Conservation (phyloP, 2,113 vertebrate genomes). For the Brienomyrus longianalis region DNA sequence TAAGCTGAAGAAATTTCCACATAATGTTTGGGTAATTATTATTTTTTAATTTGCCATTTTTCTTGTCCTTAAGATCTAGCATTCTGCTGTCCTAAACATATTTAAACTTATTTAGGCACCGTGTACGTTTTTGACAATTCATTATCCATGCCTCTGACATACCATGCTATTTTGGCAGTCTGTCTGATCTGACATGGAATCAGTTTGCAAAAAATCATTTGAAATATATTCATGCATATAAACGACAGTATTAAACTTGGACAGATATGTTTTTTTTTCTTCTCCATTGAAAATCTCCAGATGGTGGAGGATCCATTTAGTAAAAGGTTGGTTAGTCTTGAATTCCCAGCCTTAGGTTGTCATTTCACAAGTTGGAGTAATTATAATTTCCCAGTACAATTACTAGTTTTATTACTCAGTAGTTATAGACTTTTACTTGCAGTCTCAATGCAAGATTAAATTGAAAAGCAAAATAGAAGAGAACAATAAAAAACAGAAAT, state of each 20-base stretch:
- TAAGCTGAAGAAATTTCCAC: background rate
- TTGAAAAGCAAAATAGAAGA: background rate
- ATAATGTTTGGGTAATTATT: background rate
- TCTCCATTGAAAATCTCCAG: background rate
- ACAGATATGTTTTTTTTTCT: background rate
- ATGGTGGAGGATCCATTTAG: conserved; percentile 15
- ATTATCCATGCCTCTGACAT: background rate
- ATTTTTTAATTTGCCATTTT: background rate
- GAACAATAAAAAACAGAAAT: background rate
- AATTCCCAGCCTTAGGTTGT: conserved; percentile 18
- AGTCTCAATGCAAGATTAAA: conserved; percentile 23
- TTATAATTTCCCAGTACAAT: conserved; percentile 19
- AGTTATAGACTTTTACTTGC: background rate
- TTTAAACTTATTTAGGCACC: background rate
- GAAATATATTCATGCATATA: background rate
- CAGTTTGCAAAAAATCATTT: background rate
- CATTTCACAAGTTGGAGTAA: conserved; percentile 24
- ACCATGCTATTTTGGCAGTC: background rate
- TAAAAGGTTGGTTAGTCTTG: conserved; percentile 23
- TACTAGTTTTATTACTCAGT: background rate
- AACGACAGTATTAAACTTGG: background rate
- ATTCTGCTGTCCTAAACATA: background rate
- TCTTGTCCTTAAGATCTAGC: background rate
- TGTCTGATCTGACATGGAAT: background rate
- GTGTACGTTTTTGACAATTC: background rate